These are phyloP conservation scores for Cepaea nemoralis DNA, from an alignment of 1,140 invertebrate species.

Conservation along the genomic window DNA sequence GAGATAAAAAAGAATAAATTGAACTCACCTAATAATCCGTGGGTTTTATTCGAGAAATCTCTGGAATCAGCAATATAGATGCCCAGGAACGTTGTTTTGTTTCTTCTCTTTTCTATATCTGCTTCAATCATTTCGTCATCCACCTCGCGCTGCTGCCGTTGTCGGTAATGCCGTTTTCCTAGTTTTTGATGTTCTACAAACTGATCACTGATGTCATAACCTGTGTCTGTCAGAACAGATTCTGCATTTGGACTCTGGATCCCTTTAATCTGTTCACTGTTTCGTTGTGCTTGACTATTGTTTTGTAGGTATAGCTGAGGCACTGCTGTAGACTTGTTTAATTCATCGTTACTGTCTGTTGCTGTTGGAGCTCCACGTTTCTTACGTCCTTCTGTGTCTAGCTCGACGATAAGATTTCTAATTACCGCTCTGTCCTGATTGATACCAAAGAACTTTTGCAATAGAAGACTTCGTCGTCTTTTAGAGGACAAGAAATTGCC, in stretches of 20 bases:
- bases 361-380: not conserved
- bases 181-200: not conserved
- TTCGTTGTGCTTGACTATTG: no score
- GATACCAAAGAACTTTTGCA: conserved; percentile 26
- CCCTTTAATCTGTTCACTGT: no score
- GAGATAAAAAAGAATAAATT: no score
- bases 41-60: conserved; percentile 35
- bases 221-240: no score
- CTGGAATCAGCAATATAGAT: conserved; percentile 33
- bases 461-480: not conserved
- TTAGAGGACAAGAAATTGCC: conserved; percentile 15
- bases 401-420: conserved; percentile 7
- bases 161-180: not conserved
- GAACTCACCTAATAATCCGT: conserved; percentile 39
- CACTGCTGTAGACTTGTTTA: not conserved
- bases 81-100: conserved; percentile 15
- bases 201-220: no score
- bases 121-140: not conserved
- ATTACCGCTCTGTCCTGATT: conserved; percentile 14
- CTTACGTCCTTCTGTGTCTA: not conserved
- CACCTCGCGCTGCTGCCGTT: not conserved
- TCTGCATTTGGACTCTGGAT: no score
- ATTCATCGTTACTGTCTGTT: not conserved
- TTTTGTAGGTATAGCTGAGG: not conserved
- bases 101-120: conserved; percentile 8